Evolutionary conservation across 2,888 invertebrate species (phyloP).

Genomic region (Eupithecia centaureata): DNA sequence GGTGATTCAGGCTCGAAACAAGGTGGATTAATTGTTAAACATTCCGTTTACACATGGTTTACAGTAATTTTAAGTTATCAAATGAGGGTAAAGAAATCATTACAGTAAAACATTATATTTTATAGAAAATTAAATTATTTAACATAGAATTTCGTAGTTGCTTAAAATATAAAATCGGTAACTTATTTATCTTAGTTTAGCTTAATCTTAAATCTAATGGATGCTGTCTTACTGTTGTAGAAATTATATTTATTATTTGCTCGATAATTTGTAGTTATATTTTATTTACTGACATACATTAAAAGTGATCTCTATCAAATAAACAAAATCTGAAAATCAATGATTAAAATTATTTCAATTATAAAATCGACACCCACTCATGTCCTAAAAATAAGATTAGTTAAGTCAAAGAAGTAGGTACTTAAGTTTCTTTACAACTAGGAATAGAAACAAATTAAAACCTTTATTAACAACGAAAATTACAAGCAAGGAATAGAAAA

Average conservation of each 20-base stretch:
- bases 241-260: constrained; percentile 18
- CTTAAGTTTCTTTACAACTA: no score
- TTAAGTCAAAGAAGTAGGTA: not conserved
- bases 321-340: constrained; percentile 28
- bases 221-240: constrained; percentile 22
- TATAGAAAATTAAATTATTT: constrained; percentile 48
- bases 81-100: constrained; percentile 47
- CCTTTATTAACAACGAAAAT: no score
- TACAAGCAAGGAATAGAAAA: no score
- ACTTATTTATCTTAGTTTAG: constrained; percentile 12
- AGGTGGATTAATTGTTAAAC: constrained; percentile 16
- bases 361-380: not conserved
- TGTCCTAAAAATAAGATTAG: not conserved
- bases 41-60: constrained; percentile 41
- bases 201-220: constrained; percentile 4
- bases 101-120: constrained; percentile 37
- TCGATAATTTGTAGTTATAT: constrained; percentile 23
- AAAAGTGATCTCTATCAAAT: constrained; percentile 43
- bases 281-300: constrained; percentile 36
- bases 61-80: constrained; percentile 24
- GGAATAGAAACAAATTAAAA: no score
- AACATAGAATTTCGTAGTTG: constrained; percentile 38
- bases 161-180: constrained; percentile 2
- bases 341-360: not conserved
- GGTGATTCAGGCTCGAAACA: constrained; percentile 14